Evolutionary conservation across 2,797 vertebrate genomes (phyloP), one percentile per base, ranked within the genome.

Genomic region (Kryptopterus vitreolus): DNA sequence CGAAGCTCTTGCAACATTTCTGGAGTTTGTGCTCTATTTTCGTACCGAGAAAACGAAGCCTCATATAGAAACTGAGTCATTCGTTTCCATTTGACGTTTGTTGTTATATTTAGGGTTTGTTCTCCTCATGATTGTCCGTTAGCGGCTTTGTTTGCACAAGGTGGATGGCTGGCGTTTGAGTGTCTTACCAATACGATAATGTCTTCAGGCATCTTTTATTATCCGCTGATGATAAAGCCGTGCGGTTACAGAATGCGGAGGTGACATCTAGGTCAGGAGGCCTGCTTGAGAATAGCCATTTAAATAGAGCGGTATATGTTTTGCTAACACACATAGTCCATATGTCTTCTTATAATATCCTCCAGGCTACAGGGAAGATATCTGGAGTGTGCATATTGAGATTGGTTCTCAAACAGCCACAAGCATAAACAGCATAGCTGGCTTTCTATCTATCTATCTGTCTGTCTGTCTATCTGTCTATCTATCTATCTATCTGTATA

Each of bases 121-220:
- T 43, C 24, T 50, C 43, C 24, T 50, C 43, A 48, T 18, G 43
- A 3, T 46, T 74, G 53, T 20, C n/a, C 43, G 71, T 73, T 73
- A 59, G 43, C 78, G 71, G 33, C 50, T 52, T n/a, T 85, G 81
- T 85, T 79, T 85, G 80, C 79, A 29, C 52, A 83, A 77, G 81
- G 81, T 31, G 79, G 71, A 81, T 43, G 2, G 33, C 31, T 46
- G 33, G 6, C 35, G 31, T 22, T 31, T 65, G 26, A 74, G 73
- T 35, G 48, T 76, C 68, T 73, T 6, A 59, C 59, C 61, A 68
- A 57, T 70, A 18, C 33, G 22, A 26, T 79, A 18, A 61, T 83
- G 79, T 46, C 20, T 13, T 81, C 9, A 70, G 38, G 74, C 15
- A 24, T 20, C 65, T 69, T 76, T 78, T 63, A 57, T 31, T 77